These are phyloP conservation scores for Ochropleura leucogaster DNA, from an alignment of 2,888 invertebrate species.

Conservation along the genomic window DNA sequence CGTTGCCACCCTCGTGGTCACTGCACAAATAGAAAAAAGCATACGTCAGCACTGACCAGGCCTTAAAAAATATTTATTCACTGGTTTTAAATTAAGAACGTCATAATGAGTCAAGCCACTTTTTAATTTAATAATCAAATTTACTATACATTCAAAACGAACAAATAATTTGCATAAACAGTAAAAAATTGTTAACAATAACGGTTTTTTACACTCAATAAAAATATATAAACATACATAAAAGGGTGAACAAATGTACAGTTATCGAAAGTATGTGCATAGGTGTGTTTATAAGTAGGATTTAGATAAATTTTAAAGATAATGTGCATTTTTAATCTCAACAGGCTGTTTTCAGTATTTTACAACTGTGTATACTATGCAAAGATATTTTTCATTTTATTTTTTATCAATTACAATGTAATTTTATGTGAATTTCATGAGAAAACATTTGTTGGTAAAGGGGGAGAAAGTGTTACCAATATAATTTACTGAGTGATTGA, in stretches of 20 bases:
- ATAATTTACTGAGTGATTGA: neutral
- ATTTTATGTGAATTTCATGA: neutral
- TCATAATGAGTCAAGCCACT: neutral
- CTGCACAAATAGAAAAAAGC: conserved; percentile 78
- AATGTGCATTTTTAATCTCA: conserved; percentile 1
- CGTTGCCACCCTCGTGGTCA: conserved; percentile 99
- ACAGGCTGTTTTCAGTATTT: neutral
- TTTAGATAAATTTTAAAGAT: conserved; percentile 8
- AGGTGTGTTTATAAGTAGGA: conserved; percentile 5
- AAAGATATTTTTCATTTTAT: neutral
- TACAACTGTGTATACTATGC: neutral
- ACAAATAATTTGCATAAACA: conserved; percentile 35
- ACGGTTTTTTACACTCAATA: conserved; percentile 7
- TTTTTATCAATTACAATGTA: neutral
- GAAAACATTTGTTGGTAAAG: neutral
- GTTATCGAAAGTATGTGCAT: neutral
- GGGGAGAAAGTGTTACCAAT: neutral
- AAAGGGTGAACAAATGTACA: conserved; percentile 4
- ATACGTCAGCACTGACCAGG: neutral
- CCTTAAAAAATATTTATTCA: neutral
- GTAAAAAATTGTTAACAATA: conserved; percentile 7
- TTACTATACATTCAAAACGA: conserved; percentile 3
- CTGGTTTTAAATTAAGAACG: neutral
- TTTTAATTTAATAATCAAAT: neutral
- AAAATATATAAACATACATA: conserved; percentile 14